phyloP scores from a whole-genome alignment of 2,888 invertebrate species.

The Chloroclysta siterata region DNA sequence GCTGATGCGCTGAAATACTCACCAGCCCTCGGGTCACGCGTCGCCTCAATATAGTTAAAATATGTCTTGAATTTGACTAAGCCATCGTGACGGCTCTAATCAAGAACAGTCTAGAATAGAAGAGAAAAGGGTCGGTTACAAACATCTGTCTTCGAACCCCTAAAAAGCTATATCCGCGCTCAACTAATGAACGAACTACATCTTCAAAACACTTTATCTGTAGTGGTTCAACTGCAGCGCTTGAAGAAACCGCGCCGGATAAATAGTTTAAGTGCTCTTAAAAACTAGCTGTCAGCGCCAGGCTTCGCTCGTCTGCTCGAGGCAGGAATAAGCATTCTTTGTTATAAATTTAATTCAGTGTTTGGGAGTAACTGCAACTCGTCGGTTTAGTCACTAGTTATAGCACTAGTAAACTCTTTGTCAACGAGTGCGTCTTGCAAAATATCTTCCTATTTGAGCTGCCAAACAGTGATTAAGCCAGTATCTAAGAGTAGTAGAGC shows the following conservation, averaged over 20 bases:
- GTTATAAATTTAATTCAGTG: conserved; percentile 5
- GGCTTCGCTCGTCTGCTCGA: conserved; percentile 16
- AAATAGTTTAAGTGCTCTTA: conserved; percentile 32
- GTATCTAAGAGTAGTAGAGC: too few relatives aligned
- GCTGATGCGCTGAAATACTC: too few relatives aligned
- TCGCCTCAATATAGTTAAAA: too few relatives aligned
- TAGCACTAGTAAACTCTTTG: not conserved
- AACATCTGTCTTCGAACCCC: not conserved
- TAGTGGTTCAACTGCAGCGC: conserved; percentile 26
- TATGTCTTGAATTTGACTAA: too few relatives aligned
- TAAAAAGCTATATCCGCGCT: conserved; percentile 17
- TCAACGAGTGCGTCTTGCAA: too few relatives aligned
- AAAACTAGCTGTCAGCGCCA: conserved; percentile 26
- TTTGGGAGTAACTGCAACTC: not conserved
- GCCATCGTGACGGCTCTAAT: too few relatives aligned
- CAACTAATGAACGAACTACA: conserved; percentile 29
- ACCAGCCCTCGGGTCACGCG: too few relatives aligned
- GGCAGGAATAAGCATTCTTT: conserved; percentile 14
- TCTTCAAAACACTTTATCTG: conserved; percentile 24
- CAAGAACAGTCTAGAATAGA: too few relatives aligned
- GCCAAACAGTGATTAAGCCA: too few relatives aligned
- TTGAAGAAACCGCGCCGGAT: conserved; percentile 28
- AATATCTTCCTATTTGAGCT: too few relatives aligned
- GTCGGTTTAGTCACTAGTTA: too few relatives aligned
- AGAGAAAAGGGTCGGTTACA: too few relatives aligned